phyloP scores from a whole-genome alignment of 2,888 invertebrate genomes.

The Diplazon laetatorius region DNA sequence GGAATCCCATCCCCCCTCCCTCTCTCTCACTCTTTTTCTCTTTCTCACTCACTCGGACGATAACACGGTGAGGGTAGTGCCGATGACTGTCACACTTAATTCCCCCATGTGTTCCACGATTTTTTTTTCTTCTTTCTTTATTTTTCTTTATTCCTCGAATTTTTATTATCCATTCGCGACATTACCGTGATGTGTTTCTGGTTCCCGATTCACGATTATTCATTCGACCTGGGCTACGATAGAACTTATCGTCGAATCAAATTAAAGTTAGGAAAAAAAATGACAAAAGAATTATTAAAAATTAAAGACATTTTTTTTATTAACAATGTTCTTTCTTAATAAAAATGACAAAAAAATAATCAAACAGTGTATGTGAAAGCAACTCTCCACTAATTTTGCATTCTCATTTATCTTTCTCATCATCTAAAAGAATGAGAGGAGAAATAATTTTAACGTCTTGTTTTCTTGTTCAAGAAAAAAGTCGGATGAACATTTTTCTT shows the following conservation, averaged over 20 bases:
- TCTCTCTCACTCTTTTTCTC: too few relatives aligned
- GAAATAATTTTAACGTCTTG: neutral
- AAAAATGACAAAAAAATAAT: too few relatives aligned
- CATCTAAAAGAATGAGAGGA: neutral
- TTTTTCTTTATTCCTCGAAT: too few relatives aligned
- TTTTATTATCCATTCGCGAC: slow-evolving; percentile 15
- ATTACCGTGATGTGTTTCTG: slow-evolving; percentile 35
- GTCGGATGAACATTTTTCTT: neutral
- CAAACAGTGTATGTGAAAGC: too few relatives aligned
- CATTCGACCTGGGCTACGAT: slow-evolving; percentile 12
- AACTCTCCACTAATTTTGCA: too few relatives aligned
- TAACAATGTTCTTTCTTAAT: too few relatives aligned
- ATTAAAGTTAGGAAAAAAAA: neutral
- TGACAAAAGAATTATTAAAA: neutral
- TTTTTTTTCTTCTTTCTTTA: too few relatives aligned
- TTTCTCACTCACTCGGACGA: neutral
- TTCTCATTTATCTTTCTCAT: too few relatives aligned
- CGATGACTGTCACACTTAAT: neutral
- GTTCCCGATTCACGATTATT: slow-evolving; percentile 35
- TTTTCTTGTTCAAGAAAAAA: neutral
- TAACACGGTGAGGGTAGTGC: neutral
- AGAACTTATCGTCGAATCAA: too few relatives aligned
- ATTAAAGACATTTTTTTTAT: too few relatives aligned
- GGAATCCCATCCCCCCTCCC: too few relatives aligned
- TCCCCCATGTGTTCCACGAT: slow-evolving; percentile 8